phyloP scores from a whole-genome alignment of 2,797 vertebrate genomes.

The Enoplosus armatus region DNA sequence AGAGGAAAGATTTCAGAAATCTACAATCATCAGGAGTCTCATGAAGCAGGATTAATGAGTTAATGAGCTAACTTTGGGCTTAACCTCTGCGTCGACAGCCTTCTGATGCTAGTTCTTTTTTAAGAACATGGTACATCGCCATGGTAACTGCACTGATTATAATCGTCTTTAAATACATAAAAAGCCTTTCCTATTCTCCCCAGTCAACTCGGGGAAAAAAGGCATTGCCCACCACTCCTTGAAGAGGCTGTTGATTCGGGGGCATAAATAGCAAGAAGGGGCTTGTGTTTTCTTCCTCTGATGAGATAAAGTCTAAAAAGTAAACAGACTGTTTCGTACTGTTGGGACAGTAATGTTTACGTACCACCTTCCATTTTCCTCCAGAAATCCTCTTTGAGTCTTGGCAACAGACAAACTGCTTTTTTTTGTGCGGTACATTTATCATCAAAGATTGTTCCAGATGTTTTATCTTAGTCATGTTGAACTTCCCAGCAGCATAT shows the following conservation, averaged over 20 bases:
- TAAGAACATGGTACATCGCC: slow-evolving; percentile 30
- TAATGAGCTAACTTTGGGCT: slow-evolving; percentile 20
- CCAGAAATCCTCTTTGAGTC: slow-evolving; percentile 9
- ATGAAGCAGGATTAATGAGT: slow-evolving; percentile 20
- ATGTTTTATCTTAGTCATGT: not conserved
- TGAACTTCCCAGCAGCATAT: not conserved
- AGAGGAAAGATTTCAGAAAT: too few species aligned
- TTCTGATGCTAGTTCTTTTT: slow-evolving; percentile 26
- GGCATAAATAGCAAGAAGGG: slow-evolving; percentile 26
- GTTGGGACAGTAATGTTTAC: not conserved
- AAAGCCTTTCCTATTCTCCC: slow-evolving; percentile 40
- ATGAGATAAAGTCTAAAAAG: slow-evolving; percentile 14
- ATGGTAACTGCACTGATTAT: slow-evolving; percentile 53
- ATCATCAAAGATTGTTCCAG: slow-evolving; percentile 7
- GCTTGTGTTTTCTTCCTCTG: slow-evolving; percentile 3
- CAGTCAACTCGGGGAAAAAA: slow-evolving; percentile 22
- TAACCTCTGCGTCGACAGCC: not conserved
- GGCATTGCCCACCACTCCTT: slow-evolving; percentile 16
- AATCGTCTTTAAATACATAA: slow-evolving; percentile 53
- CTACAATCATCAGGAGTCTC: slow-evolving; percentile 6
- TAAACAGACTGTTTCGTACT: slow-evolving; percentile 8
- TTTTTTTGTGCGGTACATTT: not conserved
- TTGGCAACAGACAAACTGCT: not conserved
- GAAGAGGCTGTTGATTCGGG: slow-evolving; percentile 20
- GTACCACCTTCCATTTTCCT: not conserved